phyloP scores from a whole-genome alignment of 2,113 vertebrate species.

The Notothenia rossii region DNA sequence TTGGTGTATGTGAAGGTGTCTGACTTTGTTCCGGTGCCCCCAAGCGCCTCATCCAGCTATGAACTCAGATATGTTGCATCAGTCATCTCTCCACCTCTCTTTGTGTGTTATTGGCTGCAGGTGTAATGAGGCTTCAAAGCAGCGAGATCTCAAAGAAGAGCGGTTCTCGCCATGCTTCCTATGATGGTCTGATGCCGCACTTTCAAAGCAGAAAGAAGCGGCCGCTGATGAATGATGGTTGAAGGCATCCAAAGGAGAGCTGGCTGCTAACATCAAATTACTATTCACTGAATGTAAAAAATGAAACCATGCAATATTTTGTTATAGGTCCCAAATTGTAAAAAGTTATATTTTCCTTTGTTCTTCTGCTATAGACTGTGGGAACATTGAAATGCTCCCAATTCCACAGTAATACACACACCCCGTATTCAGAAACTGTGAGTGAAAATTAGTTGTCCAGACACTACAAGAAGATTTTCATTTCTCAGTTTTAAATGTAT shows the following conservation, averaged over 20 bases:
- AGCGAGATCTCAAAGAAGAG: slow-evolving; percentile 58
- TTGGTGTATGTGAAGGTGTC: slow-evolving; percentile 28
- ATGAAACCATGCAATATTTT: background rate
- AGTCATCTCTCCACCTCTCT: slow-evolving; percentile 73
- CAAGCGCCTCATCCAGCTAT: slow-evolving; percentile 46
- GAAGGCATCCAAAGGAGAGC: slow-evolving; percentile 57
- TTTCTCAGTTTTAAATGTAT: too few species aligned
- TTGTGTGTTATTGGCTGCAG: slow-evolving; percentile 74
- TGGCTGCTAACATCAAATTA: slow-evolving; percentile 28
- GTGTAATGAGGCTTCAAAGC: slow-evolving; percentile 79
- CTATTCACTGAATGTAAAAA: slow-evolving; percentile 1
- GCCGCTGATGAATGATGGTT: slow-evolving; percentile 51
- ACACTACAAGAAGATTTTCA: too few species aligned
- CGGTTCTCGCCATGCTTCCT: slow-evolving; percentile 55
- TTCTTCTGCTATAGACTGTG: too few species aligned
- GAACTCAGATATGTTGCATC: slow-evolving; percentile 72
- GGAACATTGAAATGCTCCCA: too few species aligned
- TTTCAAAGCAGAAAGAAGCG: slow-evolving; percentile 67
- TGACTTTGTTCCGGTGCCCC: slow-evolving; percentile 37
- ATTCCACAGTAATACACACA: too few species aligned
- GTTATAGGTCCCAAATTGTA: too few species aligned
- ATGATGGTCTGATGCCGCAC: slow-evolving; percentile 62
- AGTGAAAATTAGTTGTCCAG: too few species aligned
- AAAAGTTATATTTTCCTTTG: too few species aligned
- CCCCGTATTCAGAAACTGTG: too few species aligned